Base-by-base conservation (phyloP, 2,113 vertebrate genomes). In the Sakesphorus luctuosus region DNA sequence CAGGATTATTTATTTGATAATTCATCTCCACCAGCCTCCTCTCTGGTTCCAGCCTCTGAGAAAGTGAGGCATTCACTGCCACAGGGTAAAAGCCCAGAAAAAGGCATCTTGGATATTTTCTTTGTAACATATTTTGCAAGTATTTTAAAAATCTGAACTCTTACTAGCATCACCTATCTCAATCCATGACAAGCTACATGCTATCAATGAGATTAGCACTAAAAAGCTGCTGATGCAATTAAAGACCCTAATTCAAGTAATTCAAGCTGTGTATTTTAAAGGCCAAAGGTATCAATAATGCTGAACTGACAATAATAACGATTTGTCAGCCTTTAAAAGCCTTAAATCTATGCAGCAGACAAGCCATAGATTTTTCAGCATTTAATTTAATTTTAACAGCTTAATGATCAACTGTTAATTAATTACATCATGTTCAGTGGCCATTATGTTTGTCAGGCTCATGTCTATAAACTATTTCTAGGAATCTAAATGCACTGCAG, bases 241-340 rank as follows among this genome's bases (percentile, higher is more conserved):
- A 47, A 82, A 84, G 67, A 80, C 29, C 0, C 0, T 69, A 84
- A 94, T 13, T 89, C 62, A 67, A 7, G 10, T 84, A 90, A 93
- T 6, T 78, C 66, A 90, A 82, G 35, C 17, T 71, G 69, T 55
- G 13, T 75, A 87, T 90, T 84, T 94, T 94, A 95, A 96, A 96
- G 74, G 61, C 43, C 78, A 82, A 74, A 61, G 38, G 36, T 35
- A 91, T 91, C 56, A 74, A 26, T 89, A 90, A 78, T 10, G 17
- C 52, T 90, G 82, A 94, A 84, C 15, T 46, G 88, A 78, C 1
- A 5, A 66, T 44, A 89, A 62, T 31, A 62, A 87, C 74, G 74
- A 78, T 84, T 84, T 81, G n/a, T 50, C 63, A 74, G 46, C 17
- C 50, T 69, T 94, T 81, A 74, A 81, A 87, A 66, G 11, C 14